Evolutionary conservation across 2,113 vertebrate species (phyloP).

Genomic region (Entelurus aequoreus): DNA sequence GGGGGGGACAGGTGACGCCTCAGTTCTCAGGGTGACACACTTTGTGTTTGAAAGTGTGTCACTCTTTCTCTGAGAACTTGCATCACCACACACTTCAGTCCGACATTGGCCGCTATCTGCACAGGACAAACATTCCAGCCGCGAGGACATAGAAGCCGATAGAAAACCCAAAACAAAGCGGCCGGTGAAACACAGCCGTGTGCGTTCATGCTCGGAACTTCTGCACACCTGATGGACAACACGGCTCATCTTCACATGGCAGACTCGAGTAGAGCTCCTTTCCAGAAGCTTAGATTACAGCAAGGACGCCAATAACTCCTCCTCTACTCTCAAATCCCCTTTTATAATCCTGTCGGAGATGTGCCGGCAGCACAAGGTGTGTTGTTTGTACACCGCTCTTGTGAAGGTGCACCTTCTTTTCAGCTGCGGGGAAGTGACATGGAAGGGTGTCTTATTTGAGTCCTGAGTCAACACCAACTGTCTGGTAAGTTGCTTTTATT

Average conservation of each 20-base stretch:
- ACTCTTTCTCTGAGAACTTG: not conserved
- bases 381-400: not conserved
- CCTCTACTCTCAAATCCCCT: slow-evolving; percentile 42
- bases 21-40: not conserved
- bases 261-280: slow-evolving; percentile 4
- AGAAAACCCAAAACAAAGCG: not conserved
- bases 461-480: not conserved
- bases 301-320: slow-evolving; percentile 44
- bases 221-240: not conserved
- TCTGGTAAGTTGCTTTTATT: not conserved
- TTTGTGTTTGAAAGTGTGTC: slow-evolving; percentile 5
- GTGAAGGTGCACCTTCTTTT: not conserved
- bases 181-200: not conserved
- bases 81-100: not conserved
- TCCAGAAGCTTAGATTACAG: slow-evolving; percentile 48
- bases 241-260: slow-evolving; percentile 4
- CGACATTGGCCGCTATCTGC: slow-evolving; percentile 40
- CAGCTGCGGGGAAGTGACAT: not conserved
- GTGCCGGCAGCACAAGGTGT: slow-evolving; percentile 40
- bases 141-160: slow-evolving; percentile 21
- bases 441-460: not conserved
- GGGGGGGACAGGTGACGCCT: not conserved
- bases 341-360: slow-evolving; percentile 61
- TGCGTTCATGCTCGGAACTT: not conserved
- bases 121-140: slow-evolving; percentile 34